Conservation (phyloP, 2,888 invertebrate genomes). For the Melinaea menophilus region DNA sequence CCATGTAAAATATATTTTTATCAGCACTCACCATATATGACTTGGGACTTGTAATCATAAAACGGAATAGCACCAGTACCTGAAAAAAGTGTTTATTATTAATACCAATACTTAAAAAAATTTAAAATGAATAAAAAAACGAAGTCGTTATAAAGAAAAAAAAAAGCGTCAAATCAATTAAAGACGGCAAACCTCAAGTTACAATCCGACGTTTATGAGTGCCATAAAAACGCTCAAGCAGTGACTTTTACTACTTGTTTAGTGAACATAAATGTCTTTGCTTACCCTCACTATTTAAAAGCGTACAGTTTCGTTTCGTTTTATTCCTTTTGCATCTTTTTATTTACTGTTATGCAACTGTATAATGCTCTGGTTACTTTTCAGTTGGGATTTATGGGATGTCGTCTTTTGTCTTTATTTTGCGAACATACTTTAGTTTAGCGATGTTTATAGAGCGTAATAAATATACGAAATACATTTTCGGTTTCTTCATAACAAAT, state of each 20-base stretch:
- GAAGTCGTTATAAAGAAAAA: slow-evolving; percentile 44
- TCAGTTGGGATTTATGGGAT: slow-evolving; percentile 68
- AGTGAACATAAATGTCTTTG: slow-evolving; percentile 80
- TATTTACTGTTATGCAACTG: slow-evolving; percentile 77
- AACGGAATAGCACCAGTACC: slow-evolving; percentile 45
- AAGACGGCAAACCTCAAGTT: slow-evolving; percentile 67
- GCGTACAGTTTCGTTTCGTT: slow-evolving; percentile 75
- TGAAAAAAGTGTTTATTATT: slow-evolving; percentile 56
- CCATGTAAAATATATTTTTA: background rate
- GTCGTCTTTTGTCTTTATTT: slow-evolving; percentile 73
- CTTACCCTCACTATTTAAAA: slow-evolving; percentile 77
- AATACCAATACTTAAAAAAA: slow-evolving; percentile 41
- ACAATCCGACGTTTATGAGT: slow-evolving; percentile 79
- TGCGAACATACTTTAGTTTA: slow-evolving; percentile 62
- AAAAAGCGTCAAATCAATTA: slow-evolving; percentile 67
- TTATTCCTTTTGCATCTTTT: slow-evolving; percentile 71
- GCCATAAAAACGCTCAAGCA: slow-evolving; percentile 79
- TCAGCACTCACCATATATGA: background rate
- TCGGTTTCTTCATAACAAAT: slow-evolving; percentile 21
- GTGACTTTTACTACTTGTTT: slow-evolving; percentile 80
- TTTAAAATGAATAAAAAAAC: slow-evolving; percentile 38
- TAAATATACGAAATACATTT: slow-evolving; percentile 33
- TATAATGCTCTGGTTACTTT: slow-evolving; percentile 76
- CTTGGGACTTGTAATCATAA: slow-evolving; percentile 16
- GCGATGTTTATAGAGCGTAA: slow-evolving; percentile 42